Evolutionary conservation across 1,140 invertebrate genomes (phyloP).

Genomic region (Platyura marginata): DNA sequence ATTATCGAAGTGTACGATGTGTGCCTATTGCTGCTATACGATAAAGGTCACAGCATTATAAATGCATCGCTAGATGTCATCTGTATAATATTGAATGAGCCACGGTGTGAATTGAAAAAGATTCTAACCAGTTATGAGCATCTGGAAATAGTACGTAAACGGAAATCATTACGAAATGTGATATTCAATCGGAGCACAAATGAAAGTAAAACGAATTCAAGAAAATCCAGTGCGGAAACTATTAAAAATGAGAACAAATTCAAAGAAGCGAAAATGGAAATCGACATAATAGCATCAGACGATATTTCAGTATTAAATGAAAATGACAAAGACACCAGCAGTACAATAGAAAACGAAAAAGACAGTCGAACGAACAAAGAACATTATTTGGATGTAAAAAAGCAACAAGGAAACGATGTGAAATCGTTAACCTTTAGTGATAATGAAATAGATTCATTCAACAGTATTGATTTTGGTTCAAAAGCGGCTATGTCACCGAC

Average conservation of each 20-base stretch:
- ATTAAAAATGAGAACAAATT: too few relatives aligned
- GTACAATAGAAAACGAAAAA: too few relatives aligned
- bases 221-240: too few relatives aligned
- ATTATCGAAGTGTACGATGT: slow-evolving; percentile 53
- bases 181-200: slow-evolving; percentile 14
- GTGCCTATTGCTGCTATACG: slow-evolving; percentile 42
- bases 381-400: neutral
- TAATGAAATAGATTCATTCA: slow-evolving; percentile 25
- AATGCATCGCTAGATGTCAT: slow-evolving; percentile 57
- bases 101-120: slow-evolving; percentile 21
- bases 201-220: neutral
- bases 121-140: slow-evolving; percentile 23
- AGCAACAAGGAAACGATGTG: slow-evolving; percentile 9
- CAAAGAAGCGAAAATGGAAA: too few relatives aligned
- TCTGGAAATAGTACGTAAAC: slow-evolving; percentile 23
- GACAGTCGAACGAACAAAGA: too few relatives aligned
- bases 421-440: slow-evolving; percentile 24
- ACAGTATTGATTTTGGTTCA: slow-evolving; percentile 23
- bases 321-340: too few relatives aligned
- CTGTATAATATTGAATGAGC: slow-evolving; percentile 41
- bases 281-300: too few relatives aligned
- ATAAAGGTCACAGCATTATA: slow-evolving; percentile 56
- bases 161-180: slow-evolving; percentile 27
- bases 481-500: neutral
- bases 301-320: neutral